Evolutionary conservation across 2,113 vertebrate species (phyloP), one percentile per base, ranked within the genome.

Genomic region (Collichthys lucidus): DNA sequence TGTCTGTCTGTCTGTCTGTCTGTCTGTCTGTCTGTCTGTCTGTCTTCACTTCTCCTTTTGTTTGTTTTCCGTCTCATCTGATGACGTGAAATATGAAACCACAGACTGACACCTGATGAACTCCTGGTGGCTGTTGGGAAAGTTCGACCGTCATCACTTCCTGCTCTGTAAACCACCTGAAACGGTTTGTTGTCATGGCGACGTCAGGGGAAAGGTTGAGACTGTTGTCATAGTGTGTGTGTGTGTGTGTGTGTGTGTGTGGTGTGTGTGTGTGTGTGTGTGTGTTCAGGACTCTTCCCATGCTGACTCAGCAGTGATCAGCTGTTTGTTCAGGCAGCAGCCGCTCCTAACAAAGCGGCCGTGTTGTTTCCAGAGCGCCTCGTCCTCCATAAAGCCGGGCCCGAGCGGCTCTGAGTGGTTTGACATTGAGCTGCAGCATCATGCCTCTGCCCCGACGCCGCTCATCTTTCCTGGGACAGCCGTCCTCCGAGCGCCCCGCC

Each of bases 401-500:
- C 3, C 17, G 11, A 60, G 77, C 80, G 17, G 86, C 79, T 55
- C 86, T 79, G 88, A 77, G 92, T 84, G 86, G 90, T 95, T 91
- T 94, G 91, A 63, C 82, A 12, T 66, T 49, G 26, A 70, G 49
- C 77, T 11, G 17, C 74, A 59, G 46, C 20, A 81, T 31, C 87
- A 96, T 98, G 97, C 94, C 96, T 93, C 93, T 98, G 85, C 96
- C 96, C 8, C 94, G 97, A 92, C 96, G 95, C 80, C 93, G 96
- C 83, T 95, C 94, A 0, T 97, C 97, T 62, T 94, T 97, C 83
- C 80, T 97, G 89, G 97, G 96, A 63, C 96, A 96, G 78, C 85
- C 94, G 70, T 77, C 90, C 71, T 40, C 93, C 0, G 95, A 95
- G 52, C 90, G 94, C 1, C 91, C 94, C 0, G 79, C 90, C 29